Evolutionary conservation across 2,113 vertebrate species (phyloP).

Genomic region (Procavia capensis): DNA sequence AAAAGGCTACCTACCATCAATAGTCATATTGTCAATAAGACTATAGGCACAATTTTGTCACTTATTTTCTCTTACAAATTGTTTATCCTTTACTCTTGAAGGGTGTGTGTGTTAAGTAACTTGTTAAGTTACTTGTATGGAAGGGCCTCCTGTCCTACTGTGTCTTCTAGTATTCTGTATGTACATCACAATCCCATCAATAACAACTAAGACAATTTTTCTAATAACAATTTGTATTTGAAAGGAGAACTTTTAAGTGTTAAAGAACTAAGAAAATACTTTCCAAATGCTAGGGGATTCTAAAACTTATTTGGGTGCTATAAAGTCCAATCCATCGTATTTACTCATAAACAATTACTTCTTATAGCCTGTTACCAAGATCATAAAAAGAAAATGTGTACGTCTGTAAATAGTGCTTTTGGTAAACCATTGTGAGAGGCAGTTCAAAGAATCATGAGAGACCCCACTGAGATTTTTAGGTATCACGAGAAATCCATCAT

Average conservation of each 20-base stretch:
- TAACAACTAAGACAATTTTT: background rate
- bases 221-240: background rate
- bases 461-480: constrained; percentile 54
- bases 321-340: background rate
- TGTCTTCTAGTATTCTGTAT: background rate
- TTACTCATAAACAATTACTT: background rate
- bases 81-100: background rate
- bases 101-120: background rate
- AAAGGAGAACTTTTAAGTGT: constrained; percentile 34
- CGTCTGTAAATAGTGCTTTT: background rate
- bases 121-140: background rate
- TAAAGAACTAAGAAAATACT: constrained; percentile 34
- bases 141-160: background rate
- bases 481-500: constrained; percentile 23
- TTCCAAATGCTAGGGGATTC: background rate
- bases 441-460: constrained; percentile 53
- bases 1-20: too few relatives aligned
- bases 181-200: background rate
- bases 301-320: background rate
- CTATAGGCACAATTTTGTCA: background rate
- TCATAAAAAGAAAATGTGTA: constrained; percentile 16
- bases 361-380: background rate
- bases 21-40: background rate
- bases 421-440: background rate
- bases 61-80: background rate